A percentile compares a stretch with the other conserved stretches of the same genome.
Evolutionary conservation across 2,888 invertebrate genomes (phyloP).

Genomic region (Pimpla rufipes): DNA sequence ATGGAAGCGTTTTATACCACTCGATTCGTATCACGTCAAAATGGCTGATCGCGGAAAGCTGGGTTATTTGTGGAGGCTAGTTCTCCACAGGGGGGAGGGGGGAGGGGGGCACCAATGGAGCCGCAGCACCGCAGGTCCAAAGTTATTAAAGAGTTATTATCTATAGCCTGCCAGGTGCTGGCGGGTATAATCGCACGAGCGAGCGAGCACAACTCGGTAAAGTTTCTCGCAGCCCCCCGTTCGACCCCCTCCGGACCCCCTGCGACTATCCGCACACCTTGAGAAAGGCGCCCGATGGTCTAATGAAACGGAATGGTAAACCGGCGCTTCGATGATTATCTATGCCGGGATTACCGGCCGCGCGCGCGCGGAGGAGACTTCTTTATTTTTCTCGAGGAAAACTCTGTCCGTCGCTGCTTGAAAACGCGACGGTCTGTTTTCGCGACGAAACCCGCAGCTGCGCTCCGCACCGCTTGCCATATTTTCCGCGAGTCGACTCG

Average conservation of each 20-base stretch:
- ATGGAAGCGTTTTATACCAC: conserved; percentile 58
- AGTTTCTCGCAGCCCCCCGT: conserved; percentile 62
- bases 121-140: conserved; percentile 64
- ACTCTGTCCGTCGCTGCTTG: conserved; percentile 25
- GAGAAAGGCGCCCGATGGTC: conserved; percentile 62
- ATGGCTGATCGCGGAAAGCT: conserved; percentile 62
- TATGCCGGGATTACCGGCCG: conserved; percentile 62
- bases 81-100: conserved; percentile 15
- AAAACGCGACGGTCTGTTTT: conserved; percentile 37
- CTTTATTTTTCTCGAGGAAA: conserved; percentile 32
- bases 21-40: conserved; percentile 63
- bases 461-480: conserved; percentile 3
- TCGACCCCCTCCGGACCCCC: conserved; percentile 7
- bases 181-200: conserved; percentile 64
- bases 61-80: conserved; percentile 63
- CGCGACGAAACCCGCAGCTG: conserved; percentile 31
- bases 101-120: conserved; percentile 44
- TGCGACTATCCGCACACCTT: conserved; percentile 5
- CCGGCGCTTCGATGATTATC: conserved; percentile 66
- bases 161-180: conserved; percentile 67
- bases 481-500: conserved; percentile 44
- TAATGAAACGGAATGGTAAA: conserved; percentile 70
- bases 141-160: conserved; percentile 69
- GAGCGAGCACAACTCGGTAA: conserved; percentile 65
- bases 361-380: conserved; percentile 36